Conservation (phyloP, 2,888 invertebrate species). For the Syrphus vitripennis region DNA sequence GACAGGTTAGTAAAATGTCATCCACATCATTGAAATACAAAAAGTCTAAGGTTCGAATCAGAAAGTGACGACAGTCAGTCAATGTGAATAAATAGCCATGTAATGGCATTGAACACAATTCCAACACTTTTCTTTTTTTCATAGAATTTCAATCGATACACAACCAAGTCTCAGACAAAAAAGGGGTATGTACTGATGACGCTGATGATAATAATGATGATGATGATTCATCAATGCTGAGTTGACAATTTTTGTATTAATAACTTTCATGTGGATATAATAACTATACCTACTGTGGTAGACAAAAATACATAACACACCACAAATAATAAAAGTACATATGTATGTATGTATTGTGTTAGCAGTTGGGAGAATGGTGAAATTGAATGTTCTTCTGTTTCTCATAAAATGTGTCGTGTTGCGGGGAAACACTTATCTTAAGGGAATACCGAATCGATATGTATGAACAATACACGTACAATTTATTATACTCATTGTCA, state of each 20-base stretch:
- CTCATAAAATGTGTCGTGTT: neutral
- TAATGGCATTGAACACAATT: neutral
- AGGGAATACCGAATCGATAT: neutral
- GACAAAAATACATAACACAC: neutral
- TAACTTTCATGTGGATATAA: neutral
- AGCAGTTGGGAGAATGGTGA: neutral
- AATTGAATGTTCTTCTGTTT: neutral
- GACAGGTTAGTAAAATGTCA: neutral
- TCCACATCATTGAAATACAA: neutral
- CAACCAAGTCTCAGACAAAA: neutral
- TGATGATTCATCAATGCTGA: slow-evolving; percentile 15
- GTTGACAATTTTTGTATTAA: slow-evolving; percentile 11
- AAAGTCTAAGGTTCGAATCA: slow-evolving; percentile 7
- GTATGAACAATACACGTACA: neutral
- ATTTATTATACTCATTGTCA: neutral
- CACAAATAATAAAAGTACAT: too few species aligned
- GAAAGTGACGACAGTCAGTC: slow-evolving; percentile 12
- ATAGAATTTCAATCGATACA: slow-evolving; percentile 6
- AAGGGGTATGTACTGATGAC: neutral
- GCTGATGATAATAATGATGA: neutral
- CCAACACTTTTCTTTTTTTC: neutral
- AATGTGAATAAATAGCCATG: neutral
- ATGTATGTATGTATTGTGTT: too few species aligned
- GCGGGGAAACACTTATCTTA: slow-evolving; percentile 8
- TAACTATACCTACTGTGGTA: slow-evolving; percentile 1